These are phyloP conservation scores for Drosophila novamexicana DNA, from an alignment of 1,140 invertebrate genomes.

Conservation along the genomic window DNA sequence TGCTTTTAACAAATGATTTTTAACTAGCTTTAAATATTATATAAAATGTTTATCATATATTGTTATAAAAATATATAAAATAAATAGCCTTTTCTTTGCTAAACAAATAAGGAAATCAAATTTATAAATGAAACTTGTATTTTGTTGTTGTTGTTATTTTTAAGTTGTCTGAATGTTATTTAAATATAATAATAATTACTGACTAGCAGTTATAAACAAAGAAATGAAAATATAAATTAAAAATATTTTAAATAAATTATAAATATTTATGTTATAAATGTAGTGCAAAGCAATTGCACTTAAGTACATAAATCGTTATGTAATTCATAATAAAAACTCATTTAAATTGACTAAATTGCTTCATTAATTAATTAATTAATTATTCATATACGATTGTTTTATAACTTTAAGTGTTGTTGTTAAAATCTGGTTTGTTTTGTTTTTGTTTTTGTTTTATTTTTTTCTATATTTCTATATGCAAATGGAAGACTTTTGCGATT, in stretches of 20 bases:
- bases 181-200: constrained; percentile 55
- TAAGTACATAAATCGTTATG: constrained; percentile 64
- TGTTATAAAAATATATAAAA: constrained; percentile 31
- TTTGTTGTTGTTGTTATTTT: constrained; percentile 24
- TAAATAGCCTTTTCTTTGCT: constrained; percentile 79
- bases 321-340: constrained; percentile 48
- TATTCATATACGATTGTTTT: constrained; percentile 37
- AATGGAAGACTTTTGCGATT: constrained; percentile 81
- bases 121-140: constrained; percentile 15
- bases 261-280: constrained; percentile 44
- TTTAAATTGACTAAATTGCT: constrained; percentile 66
- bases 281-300: constrained; percentile 43
- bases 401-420: constrained; percentile 19
- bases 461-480: constrained; percentile 41
- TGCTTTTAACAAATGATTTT: constrained; percentile 37
- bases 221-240: constrained; percentile 38
- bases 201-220: constrained; percentile 79
- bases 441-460: not conserved
- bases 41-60: constrained; percentile 32
- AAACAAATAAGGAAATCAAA: constrained; percentile 63
- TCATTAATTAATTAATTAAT: constrained; percentile 41
- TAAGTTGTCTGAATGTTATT: constrained; percentile 58
- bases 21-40: constrained; percentile 12
- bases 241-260: constrained; percentile 65
- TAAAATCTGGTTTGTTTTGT: not conserved